A percentile compares a stretch with the other conserved stretches of the same genome.
Evolutionary conservation across 2,888 invertebrate genomes (phyloP).

Genomic region (Ctenicera cuprea): DNA sequence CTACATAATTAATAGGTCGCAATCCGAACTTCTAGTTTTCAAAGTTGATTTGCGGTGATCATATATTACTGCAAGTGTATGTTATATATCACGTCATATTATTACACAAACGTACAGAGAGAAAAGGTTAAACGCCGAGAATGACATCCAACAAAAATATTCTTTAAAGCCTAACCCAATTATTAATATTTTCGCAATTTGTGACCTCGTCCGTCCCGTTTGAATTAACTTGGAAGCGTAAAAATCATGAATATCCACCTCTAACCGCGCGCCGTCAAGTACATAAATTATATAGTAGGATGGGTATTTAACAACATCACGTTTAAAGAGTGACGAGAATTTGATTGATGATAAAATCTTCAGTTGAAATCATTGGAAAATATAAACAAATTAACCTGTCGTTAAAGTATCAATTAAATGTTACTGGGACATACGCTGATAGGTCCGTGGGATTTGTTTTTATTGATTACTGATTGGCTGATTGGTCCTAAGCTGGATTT

Average conservation of each 20-base stretch:
- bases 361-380: constrained; percentile 27
- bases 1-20: constrained; percentile 11
- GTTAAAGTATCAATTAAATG: constrained; percentile 45
- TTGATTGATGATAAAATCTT: constrained; percentile 37
- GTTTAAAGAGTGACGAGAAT: constrained; percentile 36
- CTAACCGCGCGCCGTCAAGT: constrained; percentile 1
- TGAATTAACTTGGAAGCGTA: constrained; percentile 7
- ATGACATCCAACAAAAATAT: constrained; percentile 14
- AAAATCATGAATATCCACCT: constrained; percentile 16
- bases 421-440: constrained; percentile 45
- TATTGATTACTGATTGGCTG: constrained; percentile 36
- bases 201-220: constrained; percentile 29
- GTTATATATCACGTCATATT: constrained; percentile 17
- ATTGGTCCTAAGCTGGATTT: constrained; percentile 25
- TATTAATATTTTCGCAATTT: constrained; percentile 22
- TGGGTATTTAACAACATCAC: constrained; percentile 22
- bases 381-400: constrained; percentile 36
- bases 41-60: constrained; percentile 19
- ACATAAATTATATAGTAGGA: constrained; percentile 8
- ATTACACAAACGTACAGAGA: constrained; percentile 22
- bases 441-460: constrained; percentile 30
- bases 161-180: constrained; percentile 23
- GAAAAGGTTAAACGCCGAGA: constrained; percentile 23
- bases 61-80: constrained; percentile 15
- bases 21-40: constrained; percentile 17